A percentile compares a stretch with the other conserved stretches of the same genome.
Evolutionary conservation across 2,888 invertebrate species (phyloP).

Genomic region (Melipona bicolor): DNA sequence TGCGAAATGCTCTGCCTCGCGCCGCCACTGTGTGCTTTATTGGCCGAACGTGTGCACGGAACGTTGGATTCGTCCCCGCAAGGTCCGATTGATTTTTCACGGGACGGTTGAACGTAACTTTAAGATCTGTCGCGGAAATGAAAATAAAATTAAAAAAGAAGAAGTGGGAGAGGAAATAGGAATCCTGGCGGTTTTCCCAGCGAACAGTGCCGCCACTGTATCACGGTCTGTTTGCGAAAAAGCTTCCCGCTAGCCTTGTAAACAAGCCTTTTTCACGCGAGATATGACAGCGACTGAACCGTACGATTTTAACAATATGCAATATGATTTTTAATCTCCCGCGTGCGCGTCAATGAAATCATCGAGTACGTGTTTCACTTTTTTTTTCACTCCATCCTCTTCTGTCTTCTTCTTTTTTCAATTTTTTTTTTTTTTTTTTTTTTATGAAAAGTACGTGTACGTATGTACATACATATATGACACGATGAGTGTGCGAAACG

Average conservation of each 20-base stretch:
- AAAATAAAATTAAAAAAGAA: neutral
- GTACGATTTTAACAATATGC: slow-evolving; percentile 5
- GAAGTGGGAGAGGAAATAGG: too few relatives aligned
- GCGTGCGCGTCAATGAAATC: slow-evolving; percentile 7
- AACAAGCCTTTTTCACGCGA: slow-evolving; percentile 2
- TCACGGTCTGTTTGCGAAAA: neutral
- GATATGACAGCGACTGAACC: neutral
- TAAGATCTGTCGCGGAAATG: neutral
- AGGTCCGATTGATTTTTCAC: neutral
- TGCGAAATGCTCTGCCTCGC: slow-evolving; percentile 16
- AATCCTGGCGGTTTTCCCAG: neutral
- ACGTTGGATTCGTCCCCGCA: slow-evolving; percentile 5
- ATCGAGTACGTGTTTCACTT: neutral
- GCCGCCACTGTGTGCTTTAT: slow-evolving; percentile 38
- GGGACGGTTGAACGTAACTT: neutral
- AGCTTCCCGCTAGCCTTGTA: slow-evolving; percentile 4
- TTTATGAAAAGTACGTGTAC: neutral
- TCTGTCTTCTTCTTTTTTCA: too few relatives aligned
- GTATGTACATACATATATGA: neutral
- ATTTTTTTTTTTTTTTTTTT: neutral
- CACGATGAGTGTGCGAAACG: neutral
- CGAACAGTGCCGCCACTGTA: neutral
- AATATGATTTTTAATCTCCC: neutral
- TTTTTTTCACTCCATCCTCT: neutral
- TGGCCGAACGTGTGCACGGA: slow-evolving; percentile 22